A percentile compares a stretch with the other conserved stretches of the same genome.
Conservation (phyloP, 1,140 invertebrate species). For the Bombus haemorrhoidalis region DNA sequence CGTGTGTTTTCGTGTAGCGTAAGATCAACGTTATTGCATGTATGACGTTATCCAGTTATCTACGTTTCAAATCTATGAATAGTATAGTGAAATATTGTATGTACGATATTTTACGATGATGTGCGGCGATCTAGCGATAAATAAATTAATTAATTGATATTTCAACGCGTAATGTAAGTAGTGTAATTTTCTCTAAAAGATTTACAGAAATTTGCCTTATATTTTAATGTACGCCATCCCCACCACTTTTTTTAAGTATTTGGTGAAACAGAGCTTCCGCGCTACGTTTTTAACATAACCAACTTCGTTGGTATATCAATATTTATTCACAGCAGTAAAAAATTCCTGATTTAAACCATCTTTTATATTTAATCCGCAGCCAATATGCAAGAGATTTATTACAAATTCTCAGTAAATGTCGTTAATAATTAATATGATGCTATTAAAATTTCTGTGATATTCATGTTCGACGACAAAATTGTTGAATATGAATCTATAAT, state of each 20-base stretch:
- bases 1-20: neutral
- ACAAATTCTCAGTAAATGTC: neutral
- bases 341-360: neutral
- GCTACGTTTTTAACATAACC: neutral
- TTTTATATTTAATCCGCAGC: neutral
- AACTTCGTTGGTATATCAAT: neutral
- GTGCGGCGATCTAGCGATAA: no score
- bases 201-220: neutral
- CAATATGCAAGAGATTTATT: neutral
- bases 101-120: no score
- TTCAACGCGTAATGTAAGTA: no score
- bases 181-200: neutral
- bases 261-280: neutral
- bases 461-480: neutral
- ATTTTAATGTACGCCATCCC: neutral
- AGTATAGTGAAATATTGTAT: no score
- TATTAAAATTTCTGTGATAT: neutral
- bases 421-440: neutral
- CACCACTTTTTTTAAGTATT: neutral
- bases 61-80: neutral
- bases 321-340: neutral
- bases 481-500: neutral
- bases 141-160: no score
- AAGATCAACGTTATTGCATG: no score
- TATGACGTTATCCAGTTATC: neutral